Evolutionary conservation across 2,888 invertebrate genomes (phyloP).

Genomic region (Ennomos erosarius): DNA sequence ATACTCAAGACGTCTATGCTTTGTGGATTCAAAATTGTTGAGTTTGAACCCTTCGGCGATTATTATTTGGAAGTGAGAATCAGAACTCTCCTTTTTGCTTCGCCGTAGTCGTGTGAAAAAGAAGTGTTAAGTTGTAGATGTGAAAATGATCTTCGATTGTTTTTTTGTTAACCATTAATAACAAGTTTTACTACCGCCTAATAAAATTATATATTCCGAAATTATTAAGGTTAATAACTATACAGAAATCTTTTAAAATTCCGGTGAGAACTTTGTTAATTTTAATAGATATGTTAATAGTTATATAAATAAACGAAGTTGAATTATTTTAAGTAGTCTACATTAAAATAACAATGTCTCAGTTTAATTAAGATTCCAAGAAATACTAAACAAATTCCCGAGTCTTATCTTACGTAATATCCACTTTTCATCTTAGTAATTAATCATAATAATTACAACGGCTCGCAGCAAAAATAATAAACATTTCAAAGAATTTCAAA

Average conservation of each 20-base stretch:
- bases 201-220: too few relatives aligned
- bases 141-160: too few relatives aligned
- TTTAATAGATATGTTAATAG: too few relatives aligned
- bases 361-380: slow-evolving; percentile 28
- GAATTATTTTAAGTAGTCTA: slow-evolving; percentile 2
- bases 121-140: neutral
- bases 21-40: slow-evolving; percentile 44
- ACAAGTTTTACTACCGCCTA: too few relatives aligned
- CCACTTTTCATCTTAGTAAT: slow-evolving; percentile 48
- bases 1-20: slow-evolving; percentile 51
- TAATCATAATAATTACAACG: slow-evolving; percentile 50
- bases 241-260: too few relatives aligned
- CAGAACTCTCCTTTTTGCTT: too few relatives aligned
- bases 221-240: too few relatives aligned
- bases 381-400: slow-evolving; percentile 28
- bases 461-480: slow-evolving; percentile 40
- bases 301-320: too few relatives aligned
- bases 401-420: slow-evolving; percentile 33
- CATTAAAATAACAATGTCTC: slow-evolving; percentile 40
- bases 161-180: too few relatives aligned
- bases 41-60: slow-evolving; percentile 22
- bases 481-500: slow-evolving; percentile 50
- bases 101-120: too few relatives aligned
- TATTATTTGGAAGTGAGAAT: slow-evolving; percentile 19
- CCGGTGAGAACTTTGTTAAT: too few relatives aligned